Evolutionary conservation across 2,797 vertebrate genomes (phyloP), one percentile per base, ranked within the genome.

Genomic region (Sardinella longiceps): DNA sequence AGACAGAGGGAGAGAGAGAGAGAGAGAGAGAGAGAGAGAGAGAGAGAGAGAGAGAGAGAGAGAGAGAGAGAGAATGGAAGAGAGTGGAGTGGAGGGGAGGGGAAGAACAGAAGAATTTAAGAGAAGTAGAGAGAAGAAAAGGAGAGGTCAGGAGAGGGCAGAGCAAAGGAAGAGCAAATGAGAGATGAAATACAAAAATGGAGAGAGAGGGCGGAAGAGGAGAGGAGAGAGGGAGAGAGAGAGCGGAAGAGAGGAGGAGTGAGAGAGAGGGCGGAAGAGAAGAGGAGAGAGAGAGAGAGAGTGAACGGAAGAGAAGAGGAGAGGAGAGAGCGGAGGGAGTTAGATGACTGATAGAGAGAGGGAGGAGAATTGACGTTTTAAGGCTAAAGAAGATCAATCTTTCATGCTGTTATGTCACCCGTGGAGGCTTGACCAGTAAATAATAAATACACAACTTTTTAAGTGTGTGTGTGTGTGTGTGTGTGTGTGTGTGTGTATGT

Each of bases 391-490:
- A 70, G 88, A 94, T 94, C 90, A 93, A 95, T 93, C 91, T 95
- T 94, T 94, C 92, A 94, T 94, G 92, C 43, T 20, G 90, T 89
- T 92, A 93, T 88, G 91, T 92, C 88, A 91, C 89, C 88, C 58
- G 58, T 37, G 89, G 80, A 33, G 85, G 88, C 88, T 87, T 2
- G 83, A 80, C 60, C 50, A 82, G 89, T 95, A 90, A 95, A 95
- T 95, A 94, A 95, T 94, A 91, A 91, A 95, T 93, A 91, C 88
- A 90, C 91, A 90, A 46, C 83, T 83, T 81, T 86, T 56, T 50
- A 80, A 82, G 80, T 87, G 30, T 81, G 58, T 84, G 14, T 28
- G 15, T 4, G 51, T 53, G 53, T 56, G 53, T 56, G 53, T 66
- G 60, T 66, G 28, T 70, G 10, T 66, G 25, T 66, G 63, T 66